A percentile compares a stretch with the other conserved stretches of the same genome.
These are phyloP conservation scores for Amniataba percoides DNA, from an alignment of 2,797 vertebrate genomes.

Conservation along the genomic window DNA sequence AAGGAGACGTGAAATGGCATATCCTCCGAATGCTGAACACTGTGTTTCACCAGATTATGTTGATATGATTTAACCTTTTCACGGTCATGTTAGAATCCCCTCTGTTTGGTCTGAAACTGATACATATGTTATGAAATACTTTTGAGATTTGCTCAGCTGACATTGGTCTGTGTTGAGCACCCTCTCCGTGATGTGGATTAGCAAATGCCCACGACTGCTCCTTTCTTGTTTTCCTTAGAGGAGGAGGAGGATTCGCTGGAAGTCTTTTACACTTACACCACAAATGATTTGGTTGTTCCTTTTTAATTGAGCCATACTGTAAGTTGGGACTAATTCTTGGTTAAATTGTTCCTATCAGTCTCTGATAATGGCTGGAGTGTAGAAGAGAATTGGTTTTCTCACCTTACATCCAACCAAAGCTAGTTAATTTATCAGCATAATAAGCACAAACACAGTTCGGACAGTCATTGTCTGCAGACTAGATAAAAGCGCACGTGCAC, in stretches of 20 bases:
- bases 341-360: slow-evolving; percentile 12
- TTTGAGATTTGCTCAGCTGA: not conserved
- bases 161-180: slow-evolving; percentile 3
- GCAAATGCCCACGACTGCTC: slow-evolving; percentile 5
- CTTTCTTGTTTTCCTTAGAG: not conserved
- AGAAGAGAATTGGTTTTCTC: not conserved
- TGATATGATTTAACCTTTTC: slow-evolving; percentile 50
- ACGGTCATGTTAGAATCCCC: slow-evolving; percentile 11
- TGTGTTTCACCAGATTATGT: slow-evolving; percentile 38
- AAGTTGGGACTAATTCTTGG: slow-evolving; percentile 10
- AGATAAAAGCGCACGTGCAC: slow-evolving; percentile 10
- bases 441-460: not conserved
- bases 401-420: slow-evolving; percentile 5
- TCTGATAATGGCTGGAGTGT: slow-evolving; percentile 7
- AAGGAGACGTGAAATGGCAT: slow-evolving; percentile 29
- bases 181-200: not conserved
- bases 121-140: slow-evolving; percentile 22
- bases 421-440: slow-evolving; percentile 6
- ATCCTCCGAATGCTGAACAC: slow-evolving; percentile 28
- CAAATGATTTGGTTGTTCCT: slow-evolving; percentile 28
- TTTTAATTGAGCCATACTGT: slow-evolving; percentile 28
- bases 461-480: not conserved
- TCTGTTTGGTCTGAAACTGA: slow-evolving; percentile 32
- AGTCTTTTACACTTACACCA: slow-evolving; percentile 5
- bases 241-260: slow-evolving; percentile 10